These are phyloP conservation scores for Chionomys nivalis DNA, from an alignment of 2,113 vertebrate genomes.

Conservation along the genomic window DNA sequence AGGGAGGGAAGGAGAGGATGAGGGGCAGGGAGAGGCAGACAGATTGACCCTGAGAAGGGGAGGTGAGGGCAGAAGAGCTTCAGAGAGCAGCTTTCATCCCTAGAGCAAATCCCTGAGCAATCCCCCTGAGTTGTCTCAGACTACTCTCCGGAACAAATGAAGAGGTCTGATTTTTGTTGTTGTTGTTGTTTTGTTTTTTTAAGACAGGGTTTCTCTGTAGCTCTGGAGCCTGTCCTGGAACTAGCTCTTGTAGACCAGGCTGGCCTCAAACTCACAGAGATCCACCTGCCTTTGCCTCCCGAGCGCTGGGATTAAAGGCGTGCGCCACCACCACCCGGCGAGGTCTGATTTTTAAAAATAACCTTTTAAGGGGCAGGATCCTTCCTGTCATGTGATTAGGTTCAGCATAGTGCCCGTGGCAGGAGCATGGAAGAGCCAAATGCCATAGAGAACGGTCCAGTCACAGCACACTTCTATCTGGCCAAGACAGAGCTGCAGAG, in stretches of 20 bases:
- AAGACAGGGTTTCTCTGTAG: too few relatives aligned
- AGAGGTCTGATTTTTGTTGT: not conserved
- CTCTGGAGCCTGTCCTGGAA: too few relatives aligned
- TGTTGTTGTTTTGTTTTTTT: too few relatives aligned
- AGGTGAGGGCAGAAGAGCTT: not conserved
- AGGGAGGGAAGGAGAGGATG: fast-evolving
- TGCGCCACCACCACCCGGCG: too few relatives aligned
- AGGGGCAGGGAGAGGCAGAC: not conserved
- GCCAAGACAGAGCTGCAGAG: not conserved
- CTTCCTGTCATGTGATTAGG: not conserved
- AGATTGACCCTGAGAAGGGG: not conserved
- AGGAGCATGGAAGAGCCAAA: not conserved
- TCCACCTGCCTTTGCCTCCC: too few relatives aligned
- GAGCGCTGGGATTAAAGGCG: too few relatives aligned
- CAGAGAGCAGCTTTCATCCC: not conserved
- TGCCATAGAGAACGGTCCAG: not conserved
- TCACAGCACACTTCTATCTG: not conserved
- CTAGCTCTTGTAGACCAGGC: too few relatives aligned
- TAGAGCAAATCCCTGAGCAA: not conserved
- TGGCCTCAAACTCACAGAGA: too few relatives aligned
- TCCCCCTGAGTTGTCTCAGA: not conserved
- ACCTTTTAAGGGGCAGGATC: not conserved
- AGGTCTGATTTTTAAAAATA: not conserved
- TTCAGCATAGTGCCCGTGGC: not conserved
- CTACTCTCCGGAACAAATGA: not conserved